Base-by-base conservation (phyloP, 2,113 vertebrate species). In the Upupa epops region DNA sequence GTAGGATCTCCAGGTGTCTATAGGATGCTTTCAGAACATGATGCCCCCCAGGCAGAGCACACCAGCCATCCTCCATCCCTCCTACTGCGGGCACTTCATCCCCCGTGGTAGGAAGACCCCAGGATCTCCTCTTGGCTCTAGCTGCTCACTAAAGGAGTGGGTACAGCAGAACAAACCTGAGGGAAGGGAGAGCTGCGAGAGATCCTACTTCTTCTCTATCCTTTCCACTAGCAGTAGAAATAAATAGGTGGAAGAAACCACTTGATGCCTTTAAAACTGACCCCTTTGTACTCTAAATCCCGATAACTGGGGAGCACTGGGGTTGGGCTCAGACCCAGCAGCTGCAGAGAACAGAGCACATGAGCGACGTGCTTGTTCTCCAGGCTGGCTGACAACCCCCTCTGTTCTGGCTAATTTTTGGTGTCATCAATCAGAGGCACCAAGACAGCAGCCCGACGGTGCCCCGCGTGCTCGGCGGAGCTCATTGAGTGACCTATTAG, bases 401-500 rank as follows among this genome's bases (percentile, higher is more conserved):
- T 89, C 72, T 95, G 90, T 66, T 90, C 76, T 66, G 77, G 93
- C 84, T 95, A 46, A 93, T 94, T 96, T 95, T 96, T 92, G 85
- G 86, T 95, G 92, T 95, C 96, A 95, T 96, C 93, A 88, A 95
- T 96, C 96, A 96, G 75, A 4, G 64, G 84, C 20, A 71, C 61
- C 17, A 2, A 59, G 88, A 25, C 91, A 90, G 86, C 72, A 54
- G 90, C 90, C 88, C 95, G 6, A 0, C 6, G 4, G 87, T 96
- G 95, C 94, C 94, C 91, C 65, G 84, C 66, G 89, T 93, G 91
- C 88, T 61, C 93, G 3, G 3, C 6, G 4, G 89, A 95, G 92
- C 94, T 96, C 96, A 94, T 94, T 75, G 90, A 96, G 87, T 93
- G 96, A 96, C 96, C 94, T 96, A 75, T 96, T 96, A 96, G 95